phyloP scores from a whole-genome alignment of 2,113 vertebrate genomes.

The Aplodontia rufa region DNA sequence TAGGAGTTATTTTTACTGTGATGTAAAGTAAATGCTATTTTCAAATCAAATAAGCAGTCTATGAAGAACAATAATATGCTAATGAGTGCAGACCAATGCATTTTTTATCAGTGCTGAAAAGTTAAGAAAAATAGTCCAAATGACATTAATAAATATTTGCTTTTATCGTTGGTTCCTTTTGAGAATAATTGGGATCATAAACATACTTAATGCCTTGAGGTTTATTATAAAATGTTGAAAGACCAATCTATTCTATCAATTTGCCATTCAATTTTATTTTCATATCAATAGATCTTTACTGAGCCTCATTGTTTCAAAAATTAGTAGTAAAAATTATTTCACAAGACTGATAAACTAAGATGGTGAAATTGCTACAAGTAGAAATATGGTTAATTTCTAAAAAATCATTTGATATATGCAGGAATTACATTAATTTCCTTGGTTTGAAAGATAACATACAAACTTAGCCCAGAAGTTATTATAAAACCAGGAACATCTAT shows the following conservation, averaged over 20 bases:
- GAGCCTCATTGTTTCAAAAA: not conserved
- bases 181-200: not conserved
- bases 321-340: not conserved
- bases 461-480: not conserved
- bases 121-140: not conserved
- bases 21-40: not conserved
- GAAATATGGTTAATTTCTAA: not conserved
- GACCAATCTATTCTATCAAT: not conserved
- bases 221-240: not conserved
- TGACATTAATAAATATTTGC: not conserved
- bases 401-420: not conserved
- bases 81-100: not conserved
- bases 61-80: not conserved
- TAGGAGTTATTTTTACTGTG: not conserved
- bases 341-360: not conserved
- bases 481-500: not conserved
- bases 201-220: not conserved
- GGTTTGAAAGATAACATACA: not conserved
- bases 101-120: not conserved
- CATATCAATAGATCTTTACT: not conserved
- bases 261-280: not conserved
- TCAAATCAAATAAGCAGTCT: not conserved
- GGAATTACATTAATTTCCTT: not conserved
- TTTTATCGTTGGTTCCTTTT: not conserved
- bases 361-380: not conserved